Base-by-base conservation (phyloP, 1,140 invertebrate genomes). In the Aphelenchoides fujianensis region DNA sequence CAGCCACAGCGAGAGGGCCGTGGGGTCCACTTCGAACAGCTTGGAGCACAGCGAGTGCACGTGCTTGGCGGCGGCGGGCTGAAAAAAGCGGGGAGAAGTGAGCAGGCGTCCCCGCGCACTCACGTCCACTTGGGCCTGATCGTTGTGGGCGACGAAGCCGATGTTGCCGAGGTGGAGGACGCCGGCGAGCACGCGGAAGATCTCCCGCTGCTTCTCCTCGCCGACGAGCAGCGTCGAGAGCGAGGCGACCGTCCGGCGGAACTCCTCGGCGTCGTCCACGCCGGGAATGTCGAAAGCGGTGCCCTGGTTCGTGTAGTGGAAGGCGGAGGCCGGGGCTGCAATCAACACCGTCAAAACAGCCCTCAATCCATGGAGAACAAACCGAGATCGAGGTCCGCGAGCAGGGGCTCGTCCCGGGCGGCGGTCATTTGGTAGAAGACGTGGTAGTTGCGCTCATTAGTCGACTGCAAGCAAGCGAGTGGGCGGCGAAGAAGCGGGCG, bases 351-450 rank as follows among this genome's bases (percentile, higher is more conserved):
- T n/a, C n/a, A n/a, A n/a, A n/a, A n/a, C n/a, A n/a, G n/a, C n/a
- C n/a, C n/a, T n/a, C n/a, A n/a, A n/a, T n/a, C n/a, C n/a, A n/a
- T n/a, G n/a, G n/a, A n/a, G n/a, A n/a, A n/a, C 73, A 68, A 23
- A 16, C 90, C 88, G 73, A 96, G 85, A 68, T 90, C 86, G 55
- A 96, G 86, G 57, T 93, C 89, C 0, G 90, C 89, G 78, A 91
- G 87, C 48, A 89, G 85, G 79, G 82, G 34, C 37, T 84, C 78
- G 28, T 89, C 85, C 52, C 54, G 63, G 3, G 89, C 87, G 0
- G 92, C 91, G 85, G 95, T 97, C 70, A 98, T 86, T 87, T 99
- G 96, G 87, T 98, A 98, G 87, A 98, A 98, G 70, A 98, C 91
- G 85, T 98, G 96, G 85, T 98, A 98, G 86, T 98, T 98, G 84